These are phyloP conservation scores for Diadegma fenestrale DNA, from an alignment of 2,888 invertebrate species.

Conservation along the genomic window DNA sequence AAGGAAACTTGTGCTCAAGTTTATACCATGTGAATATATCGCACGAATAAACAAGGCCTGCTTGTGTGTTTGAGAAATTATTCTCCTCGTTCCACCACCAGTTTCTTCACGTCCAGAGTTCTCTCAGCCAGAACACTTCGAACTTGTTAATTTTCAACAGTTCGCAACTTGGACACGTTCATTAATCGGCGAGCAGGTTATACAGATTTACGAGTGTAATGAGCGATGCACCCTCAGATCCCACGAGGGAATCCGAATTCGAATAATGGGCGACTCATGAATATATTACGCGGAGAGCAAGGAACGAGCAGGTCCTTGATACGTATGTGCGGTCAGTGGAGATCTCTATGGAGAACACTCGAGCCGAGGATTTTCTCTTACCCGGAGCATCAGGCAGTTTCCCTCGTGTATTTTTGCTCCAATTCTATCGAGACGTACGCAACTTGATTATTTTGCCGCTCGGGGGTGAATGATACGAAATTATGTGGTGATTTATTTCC, in stretches of 20 bases:
- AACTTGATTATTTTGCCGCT: neutral
- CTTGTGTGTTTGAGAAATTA: neutral
- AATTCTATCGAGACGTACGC: neutral
- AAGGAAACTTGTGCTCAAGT: neutral
- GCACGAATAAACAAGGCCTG: neutral
- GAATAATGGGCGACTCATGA: conserved; percentile 19
- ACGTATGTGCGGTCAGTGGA: conserved; percentile 1
- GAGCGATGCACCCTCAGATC: neutral
- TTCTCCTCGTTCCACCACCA: neutral
- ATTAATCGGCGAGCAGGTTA: neutral
- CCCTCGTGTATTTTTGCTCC: neutral
- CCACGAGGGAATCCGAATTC: neutral
- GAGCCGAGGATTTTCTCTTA: neutral
- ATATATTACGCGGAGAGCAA: conserved; percentile 41
- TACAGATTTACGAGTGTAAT: conserved; percentile 6
- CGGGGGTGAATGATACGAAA: neutral
- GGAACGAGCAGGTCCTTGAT: conserved; percentile 14
- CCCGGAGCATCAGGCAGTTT: neutral
- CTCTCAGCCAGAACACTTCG: neutral
- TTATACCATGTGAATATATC: neutral
- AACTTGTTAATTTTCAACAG: neutral
- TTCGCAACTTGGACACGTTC: neutral
- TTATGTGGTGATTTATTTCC: neutral
- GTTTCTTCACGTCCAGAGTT: neutral
- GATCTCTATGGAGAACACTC: conserved; percentile 1